A percentile compares a stretch with the other conserved stretches of the same genome.
These are phyloP conservation scores for Chunga burmeisteri DNA, from an alignment of 2,113 vertebrate genomes.

Conservation along the genomic window DNA sequence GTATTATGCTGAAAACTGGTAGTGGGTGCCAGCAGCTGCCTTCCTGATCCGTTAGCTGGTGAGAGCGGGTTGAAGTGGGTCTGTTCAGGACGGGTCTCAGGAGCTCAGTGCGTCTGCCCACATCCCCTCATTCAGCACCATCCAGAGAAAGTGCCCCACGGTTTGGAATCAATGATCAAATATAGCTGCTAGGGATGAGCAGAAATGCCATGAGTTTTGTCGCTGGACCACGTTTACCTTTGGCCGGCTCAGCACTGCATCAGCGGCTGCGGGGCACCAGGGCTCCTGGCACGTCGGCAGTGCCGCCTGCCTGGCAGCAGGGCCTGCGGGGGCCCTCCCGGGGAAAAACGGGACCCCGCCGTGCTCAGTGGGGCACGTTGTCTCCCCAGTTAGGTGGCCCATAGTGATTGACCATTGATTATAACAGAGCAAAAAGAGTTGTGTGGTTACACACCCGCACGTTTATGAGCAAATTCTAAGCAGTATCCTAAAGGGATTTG, in stretches of 20 bases:
- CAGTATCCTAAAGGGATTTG: neutral
- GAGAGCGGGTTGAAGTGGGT: neutral
- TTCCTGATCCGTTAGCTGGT: too few relatives aligned
- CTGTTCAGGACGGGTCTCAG: neutral
- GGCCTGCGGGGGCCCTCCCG: neutral
- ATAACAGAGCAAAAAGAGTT: too few relatives aligned
- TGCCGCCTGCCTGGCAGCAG: too few relatives aligned
- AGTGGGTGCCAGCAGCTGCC: neutral
- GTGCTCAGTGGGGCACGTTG: neutral
- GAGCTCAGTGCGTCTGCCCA: neutral
- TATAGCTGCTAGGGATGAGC: neutral
- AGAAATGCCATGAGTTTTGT: neutral
- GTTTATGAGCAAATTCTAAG: neutral
- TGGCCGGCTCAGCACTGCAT: neutral
- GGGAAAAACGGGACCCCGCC: too few relatives aligned
- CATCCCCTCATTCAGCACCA: neutral
- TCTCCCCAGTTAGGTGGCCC: neutral
- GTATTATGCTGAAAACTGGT: neutral
- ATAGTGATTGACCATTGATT: neutral
- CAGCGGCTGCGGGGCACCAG: neutral
- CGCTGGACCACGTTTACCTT: neutral
- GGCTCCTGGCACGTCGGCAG: neutral
- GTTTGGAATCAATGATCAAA: neutral
- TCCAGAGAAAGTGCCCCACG: too few relatives aligned
- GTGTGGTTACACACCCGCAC: neutral